Percentiles rank a stretch among this genome's conserved stretches.
Conservation (phyloP, 2,797 vertebrate genomes). For the Gallirallus australis region DNA sequence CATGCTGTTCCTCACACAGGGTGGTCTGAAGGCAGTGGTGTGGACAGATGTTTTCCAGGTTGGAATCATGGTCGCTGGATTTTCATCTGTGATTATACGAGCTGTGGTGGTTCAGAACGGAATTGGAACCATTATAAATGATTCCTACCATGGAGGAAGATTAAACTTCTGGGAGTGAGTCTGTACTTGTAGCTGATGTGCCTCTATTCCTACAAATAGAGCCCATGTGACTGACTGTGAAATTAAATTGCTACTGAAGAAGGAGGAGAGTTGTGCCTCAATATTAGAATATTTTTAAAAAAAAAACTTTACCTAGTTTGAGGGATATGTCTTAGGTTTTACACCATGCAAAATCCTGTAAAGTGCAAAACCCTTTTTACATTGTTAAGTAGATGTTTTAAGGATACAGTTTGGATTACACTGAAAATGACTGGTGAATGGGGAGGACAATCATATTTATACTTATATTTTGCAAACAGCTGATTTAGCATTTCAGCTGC, state of each 20-base stretch:
- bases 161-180: conserved; percentile 95
- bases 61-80: conserved; percentile 92
- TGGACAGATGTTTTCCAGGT: conserved; percentile 98
- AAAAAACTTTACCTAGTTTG: background rate
- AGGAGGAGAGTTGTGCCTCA: background rate
- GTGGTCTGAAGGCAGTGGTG: conserved; percentile 95
- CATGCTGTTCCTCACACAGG: conserved; percentile 77
- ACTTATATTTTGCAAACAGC: background rate
- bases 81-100: conserved; percentile 88
- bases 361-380: background rate
- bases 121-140: conserved; percentile 82
- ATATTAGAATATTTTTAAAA: background rate
- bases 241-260: background rate
- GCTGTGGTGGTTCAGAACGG: conserved; percentile 84
- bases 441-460: background rate
- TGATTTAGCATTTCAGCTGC: background rate
- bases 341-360: background rate
- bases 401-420: background rate
- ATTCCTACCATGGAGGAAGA: conserved; percentile 87
- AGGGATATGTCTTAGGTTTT: background rate
- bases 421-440: background rate
- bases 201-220: background rate
- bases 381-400: background rate
- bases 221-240: background rate
- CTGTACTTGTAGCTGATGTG: conserved; percentile 16